Percentiles rank a stretch among this genome's conserved stretches.
phyloP scores from a whole-genome alignment of 2,888 invertebrate species.

The Pachycephus smyrnensis region DNA sequence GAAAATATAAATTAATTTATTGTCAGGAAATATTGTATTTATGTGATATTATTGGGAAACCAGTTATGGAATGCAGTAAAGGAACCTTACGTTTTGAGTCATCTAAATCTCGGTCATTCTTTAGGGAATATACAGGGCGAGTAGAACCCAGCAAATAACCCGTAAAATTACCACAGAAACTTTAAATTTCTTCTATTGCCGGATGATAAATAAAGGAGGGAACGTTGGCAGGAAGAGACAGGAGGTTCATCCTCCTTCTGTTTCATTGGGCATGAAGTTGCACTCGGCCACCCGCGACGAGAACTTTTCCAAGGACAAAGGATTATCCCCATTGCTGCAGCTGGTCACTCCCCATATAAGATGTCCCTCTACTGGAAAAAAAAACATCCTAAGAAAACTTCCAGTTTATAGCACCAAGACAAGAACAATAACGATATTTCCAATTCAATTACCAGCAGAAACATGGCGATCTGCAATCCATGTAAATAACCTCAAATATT shows the following conservation, averaged over 20 bases:
- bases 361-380: too few species aligned
- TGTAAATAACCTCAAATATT: too few species aligned
- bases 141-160: conserved; percentile 40
- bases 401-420: too few species aligned
- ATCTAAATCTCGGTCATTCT: conserved; percentile 29
- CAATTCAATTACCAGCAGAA: too few species aligned
- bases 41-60: too few species aligned
- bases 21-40: too few species aligned
- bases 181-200: conserved; percentile 39
- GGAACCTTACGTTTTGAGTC: too few species aligned
- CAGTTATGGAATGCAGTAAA: too few species aligned
- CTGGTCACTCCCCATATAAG: conserved; percentile 21
- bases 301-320: conserved; percentile 36
- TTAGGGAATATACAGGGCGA: conserved; percentile 25
- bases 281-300: conserved; percentile 36
- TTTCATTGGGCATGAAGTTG: conserved; percentile 46
- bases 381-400: too few species aligned
- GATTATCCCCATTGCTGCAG: conserved; percentile 27
- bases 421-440: too few species aligned
- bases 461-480: too few species aligned
- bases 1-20: too few species aligned
- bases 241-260: conserved; percentile 18
- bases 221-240: not conserved
- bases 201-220: conserved; percentile 34
- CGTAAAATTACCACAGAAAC: conserved; percentile 47